These are phyloP conservation scores for Agonopterix arenella DNA, from an alignment of 2,888 invertebrate genomes.

Conservation along the genomic window DNA sequence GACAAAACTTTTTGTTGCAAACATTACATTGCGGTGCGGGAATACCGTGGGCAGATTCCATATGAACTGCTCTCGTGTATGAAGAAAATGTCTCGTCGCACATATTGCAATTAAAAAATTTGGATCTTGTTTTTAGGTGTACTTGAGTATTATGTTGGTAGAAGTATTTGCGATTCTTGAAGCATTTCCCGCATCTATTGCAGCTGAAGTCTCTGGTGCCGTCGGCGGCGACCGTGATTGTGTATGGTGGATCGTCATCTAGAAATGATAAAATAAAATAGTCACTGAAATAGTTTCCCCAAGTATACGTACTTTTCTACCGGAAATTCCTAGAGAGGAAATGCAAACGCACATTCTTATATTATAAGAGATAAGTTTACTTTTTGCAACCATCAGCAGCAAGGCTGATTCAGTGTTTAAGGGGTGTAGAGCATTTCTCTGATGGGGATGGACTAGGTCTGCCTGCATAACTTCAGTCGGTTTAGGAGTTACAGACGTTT, in stretches of 20 bases:
- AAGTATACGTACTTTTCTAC: neutral
- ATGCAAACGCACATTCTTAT: too few species aligned
- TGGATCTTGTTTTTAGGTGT: slow-evolving; percentile 3
- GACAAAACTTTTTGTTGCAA: slow-evolving; percentile 23
- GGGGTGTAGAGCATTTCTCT: too few species aligned
- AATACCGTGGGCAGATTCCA: slow-evolving; percentile 21
- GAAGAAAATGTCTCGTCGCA: neutral
- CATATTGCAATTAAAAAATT: slow-evolving; percentile 9
- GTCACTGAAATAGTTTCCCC: neutral
- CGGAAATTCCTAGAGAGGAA: too few species aligned
- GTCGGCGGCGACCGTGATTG: slow-evolving; percentile 2
- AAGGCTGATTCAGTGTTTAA: too few species aligned
- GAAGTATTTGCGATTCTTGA: slow-evolving; percentile 1
- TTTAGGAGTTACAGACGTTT: too few species aligned
- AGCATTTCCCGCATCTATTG: slow-evolving; percentile 1
- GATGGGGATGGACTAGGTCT: too few species aligned
- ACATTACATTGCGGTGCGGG: slow-evolving; percentile 22
- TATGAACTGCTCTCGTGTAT: slow-evolving; percentile 19
- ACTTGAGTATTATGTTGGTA: slow-evolving; percentile 4
- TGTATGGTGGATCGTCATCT: neutral
- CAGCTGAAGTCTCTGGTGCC: slow-evolving; percentile 7
- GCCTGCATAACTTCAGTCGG: too few species aligned
- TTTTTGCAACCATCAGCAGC: too few species aligned
- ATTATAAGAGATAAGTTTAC: too few species aligned
- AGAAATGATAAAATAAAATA: too few species aligned